A percentile compares a stretch with the other conserved stretches of the same genome.
Evolutionary conservation across 2,888 invertebrate genomes (phyloP).

Genomic region (Flexamia atlantica): DNA sequence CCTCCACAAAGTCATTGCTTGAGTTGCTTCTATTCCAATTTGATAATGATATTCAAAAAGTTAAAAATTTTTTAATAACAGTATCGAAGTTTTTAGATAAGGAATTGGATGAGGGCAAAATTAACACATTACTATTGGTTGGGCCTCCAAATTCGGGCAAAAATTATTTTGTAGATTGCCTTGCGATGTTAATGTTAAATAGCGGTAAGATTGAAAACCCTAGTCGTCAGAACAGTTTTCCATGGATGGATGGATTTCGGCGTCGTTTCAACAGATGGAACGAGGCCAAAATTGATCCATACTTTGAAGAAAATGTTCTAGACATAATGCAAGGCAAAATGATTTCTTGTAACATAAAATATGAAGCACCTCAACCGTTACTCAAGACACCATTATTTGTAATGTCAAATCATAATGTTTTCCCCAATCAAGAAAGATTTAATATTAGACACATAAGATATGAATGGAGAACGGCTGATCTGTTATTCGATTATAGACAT

Average conservation of each 20-base stretch:
- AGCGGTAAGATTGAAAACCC: slow-evolving; percentile 54
- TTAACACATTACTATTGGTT: slow-evolving; percentile 14
- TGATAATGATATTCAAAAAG: background rate
- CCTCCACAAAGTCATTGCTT: background rate
- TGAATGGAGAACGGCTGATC: background rate
- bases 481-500: slow-evolving; percentile 21
- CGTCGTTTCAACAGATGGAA: slow-evolving; percentile 47
- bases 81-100: slow-evolving; percentile 9
- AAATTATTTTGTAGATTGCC: slow-evolving; percentile 52
- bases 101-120: slow-evolving; percentile 37
- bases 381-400: slow-evolving; percentile 42
- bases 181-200: slow-evolving; percentile 26
- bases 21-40: slow-evolving; percentile 16
- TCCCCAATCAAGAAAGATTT: background rate
- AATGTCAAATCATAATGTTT: slow-evolving; percentile 40
- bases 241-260: slow-evolving; percentile 54
- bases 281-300: slow-evolving; percentile 52
- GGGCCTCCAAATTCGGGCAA: slow-evolving; percentile 47
- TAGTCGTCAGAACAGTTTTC: slow-evolving; percentile 36
- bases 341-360: slow-evolving; percentile 39
- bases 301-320: slow-evolving; percentile 44
- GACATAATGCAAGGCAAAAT: slow-evolving; percentile 46
- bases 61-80: slow-evolving; percentile 6
- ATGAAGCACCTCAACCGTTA: too few species aligned
- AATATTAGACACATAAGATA: slow-evolving; percentile 14